Base-by-base conservation (phyloP, 2,888 invertebrate genomes). In the Rotaria sp. region DNA sequence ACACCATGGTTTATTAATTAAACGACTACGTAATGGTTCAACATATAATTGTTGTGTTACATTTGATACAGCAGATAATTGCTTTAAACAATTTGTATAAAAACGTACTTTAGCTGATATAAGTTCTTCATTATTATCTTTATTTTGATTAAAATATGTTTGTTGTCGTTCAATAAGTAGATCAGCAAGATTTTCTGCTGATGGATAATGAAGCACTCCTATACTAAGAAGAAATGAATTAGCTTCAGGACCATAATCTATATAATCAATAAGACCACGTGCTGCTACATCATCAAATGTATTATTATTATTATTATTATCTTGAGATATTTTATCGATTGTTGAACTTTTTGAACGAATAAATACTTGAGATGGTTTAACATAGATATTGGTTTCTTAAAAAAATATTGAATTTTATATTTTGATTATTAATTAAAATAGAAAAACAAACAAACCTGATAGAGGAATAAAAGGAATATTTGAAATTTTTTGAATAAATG, bases 1-100 rank as follows among this genome's bases (percentile, higher is more conserved):
- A 80, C 75, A 80, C 75, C 75, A 80, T 41, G 38, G 38, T 80
- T 80, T 45, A 45, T 80, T 80, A 11, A 38, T 38, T 15, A 80
- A 45, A 45, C 45, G 45, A 45, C 45, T 80, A 24, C 24, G 24
- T 45, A 80, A 45, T 80, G 45, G 41, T 26, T 38, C 75, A 8
- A 26, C 26, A 26, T 24, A 24, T 11, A 80, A 80, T 80, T 80
- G 8, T 26, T 41, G 26, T 24, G 45, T 13, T 10, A 80, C n/a
- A 26, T 45, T 41, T 1, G 67, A 67, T 18, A 35, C 35, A 18
- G 67, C 30, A 1, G 67, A 30, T 30, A 80, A 15, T 80, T 80
- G 41, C 45, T 45, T 80, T 5, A 80, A 45, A 24, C 75, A 80
- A 26, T 80, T 45, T 3, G n/a, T 80, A 11, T 80, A 80, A 13